Evolutionary conservation across 2,113 vertebrate species (phyloP).

Genomic region (Syrrhaptes paradoxus): DNA sequence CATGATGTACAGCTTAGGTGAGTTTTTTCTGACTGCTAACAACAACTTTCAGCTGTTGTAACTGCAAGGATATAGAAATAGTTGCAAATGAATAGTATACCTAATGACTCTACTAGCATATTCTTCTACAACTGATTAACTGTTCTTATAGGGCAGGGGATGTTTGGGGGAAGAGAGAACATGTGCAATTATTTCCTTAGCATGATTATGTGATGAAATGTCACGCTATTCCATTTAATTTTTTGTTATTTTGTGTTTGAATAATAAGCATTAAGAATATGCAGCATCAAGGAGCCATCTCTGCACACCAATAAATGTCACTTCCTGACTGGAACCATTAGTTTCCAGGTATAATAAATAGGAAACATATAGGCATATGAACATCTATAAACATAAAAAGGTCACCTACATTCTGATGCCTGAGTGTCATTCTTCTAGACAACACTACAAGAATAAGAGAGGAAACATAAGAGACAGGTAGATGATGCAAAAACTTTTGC

Average conservation of each 20-base stretch:
- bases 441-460: neutral
- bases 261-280: neutral
- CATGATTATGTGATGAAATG: neutral
- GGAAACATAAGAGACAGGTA: neutral
- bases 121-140: neutral
- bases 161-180: neutral
- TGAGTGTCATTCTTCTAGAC: neutral
- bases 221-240: neutral
- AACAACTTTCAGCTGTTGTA: neutral
- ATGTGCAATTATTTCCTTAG: neutral
- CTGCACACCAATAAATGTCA: neutral
- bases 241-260: neutral
- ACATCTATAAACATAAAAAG: neutral
- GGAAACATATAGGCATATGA: rapidly evolving
- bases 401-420: neutral
- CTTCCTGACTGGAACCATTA: neutral
- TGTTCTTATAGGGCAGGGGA: neutral
- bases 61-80: neutral
- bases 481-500: neutral
- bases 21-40: neutral
- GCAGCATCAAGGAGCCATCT: neutral
- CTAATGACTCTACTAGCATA: neutral
- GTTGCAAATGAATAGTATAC: neutral
- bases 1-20: neutral
- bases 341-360: neutral